phyloP scores from a whole-genome alignment of 2,113 vertebrate genomes.

The Nanorana parkeri region DNA sequence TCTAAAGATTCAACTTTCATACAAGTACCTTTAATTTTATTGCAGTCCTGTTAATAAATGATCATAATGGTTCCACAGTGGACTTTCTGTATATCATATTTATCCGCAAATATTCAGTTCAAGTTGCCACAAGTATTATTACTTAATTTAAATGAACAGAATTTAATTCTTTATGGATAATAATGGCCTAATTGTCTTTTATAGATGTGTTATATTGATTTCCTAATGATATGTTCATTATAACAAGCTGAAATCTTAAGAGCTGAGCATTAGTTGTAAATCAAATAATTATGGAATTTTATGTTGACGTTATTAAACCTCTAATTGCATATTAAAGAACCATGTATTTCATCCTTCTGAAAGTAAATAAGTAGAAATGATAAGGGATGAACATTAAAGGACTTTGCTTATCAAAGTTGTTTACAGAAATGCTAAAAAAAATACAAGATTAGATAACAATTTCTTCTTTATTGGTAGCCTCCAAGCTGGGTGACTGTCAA shows the following conservation, averaged over 20 bases:
- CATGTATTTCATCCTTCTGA: background rate
- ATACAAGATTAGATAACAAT: too few species aligned
- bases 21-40: slow-evolving; percentile 32
- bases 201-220: background rate
- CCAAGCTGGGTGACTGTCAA: too few species aligned
- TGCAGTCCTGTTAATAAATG: slow-evolving; percentile 1
- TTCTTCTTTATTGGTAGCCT: too few species aligned
- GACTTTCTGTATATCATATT: background rate
- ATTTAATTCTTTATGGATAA: slow-evolving; percentile 1
- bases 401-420: background rate
- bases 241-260: background rate
- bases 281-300: background rate
- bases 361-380: background rate
- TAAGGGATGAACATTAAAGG: background rate
- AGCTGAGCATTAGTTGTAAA: background rate
- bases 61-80: background rate
- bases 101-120: slow-evolving; percentile 1
- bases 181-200: slow-evolving; percentile 4
- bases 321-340: background rate
- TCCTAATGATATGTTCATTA: background rate
- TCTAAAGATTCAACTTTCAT: slow-evolving; percentile 13
- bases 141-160: background rate
- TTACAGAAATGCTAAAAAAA: background rate
- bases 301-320: background rate
- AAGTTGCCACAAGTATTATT: slow-evolving; percentile 10